phyloP scores from a whole-genome alignment of 2,113 vertebrate species.

The Corynorhinus townsendii region DNA sequence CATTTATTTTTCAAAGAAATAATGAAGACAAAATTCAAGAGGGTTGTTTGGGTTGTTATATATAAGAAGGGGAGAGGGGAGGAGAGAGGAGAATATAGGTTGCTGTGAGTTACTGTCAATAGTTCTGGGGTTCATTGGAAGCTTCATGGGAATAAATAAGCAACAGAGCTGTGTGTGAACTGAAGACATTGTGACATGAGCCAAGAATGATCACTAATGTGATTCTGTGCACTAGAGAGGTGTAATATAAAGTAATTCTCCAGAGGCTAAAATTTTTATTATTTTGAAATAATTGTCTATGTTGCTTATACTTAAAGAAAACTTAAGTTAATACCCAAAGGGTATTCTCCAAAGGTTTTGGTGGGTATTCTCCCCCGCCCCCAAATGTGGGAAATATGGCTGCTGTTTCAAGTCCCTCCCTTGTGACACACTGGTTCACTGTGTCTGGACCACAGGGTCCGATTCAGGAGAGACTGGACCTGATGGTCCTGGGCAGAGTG shows the following conservation, averaged over 20 bases:
- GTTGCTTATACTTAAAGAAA: not conserved
- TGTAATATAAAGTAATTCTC: not conserved
- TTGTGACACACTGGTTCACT: accelerated
- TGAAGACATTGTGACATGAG: not conserved
- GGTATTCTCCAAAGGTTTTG: not conserved
- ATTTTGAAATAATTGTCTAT: not conserved
- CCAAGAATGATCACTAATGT: not conserved
- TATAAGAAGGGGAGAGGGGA: not conserved
- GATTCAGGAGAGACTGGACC: not conserved
- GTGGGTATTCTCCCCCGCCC: not conserved
- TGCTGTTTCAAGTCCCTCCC: not conserved
- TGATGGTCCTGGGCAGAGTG: accelerated
- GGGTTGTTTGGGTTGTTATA: not conserved
- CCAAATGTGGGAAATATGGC: not conserved
- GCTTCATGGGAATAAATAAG: not conserved
- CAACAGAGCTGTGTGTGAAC: not conserved
- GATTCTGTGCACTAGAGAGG: not conserved
- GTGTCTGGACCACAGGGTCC: no score
- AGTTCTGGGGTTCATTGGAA: not conserved
- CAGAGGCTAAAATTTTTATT: not conserved
- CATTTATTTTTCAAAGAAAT: not conserved
- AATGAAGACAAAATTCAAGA: not conserved
- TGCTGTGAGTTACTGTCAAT: not conserved
- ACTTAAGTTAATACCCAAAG: not conserved
- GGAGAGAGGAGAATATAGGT: not conserved